Evolutionary conservation across 1,140 invertebrate species (phyloP), one percentile per base, ranked within the genome.

Genomic region (Eupeodes corollae): DNA sequence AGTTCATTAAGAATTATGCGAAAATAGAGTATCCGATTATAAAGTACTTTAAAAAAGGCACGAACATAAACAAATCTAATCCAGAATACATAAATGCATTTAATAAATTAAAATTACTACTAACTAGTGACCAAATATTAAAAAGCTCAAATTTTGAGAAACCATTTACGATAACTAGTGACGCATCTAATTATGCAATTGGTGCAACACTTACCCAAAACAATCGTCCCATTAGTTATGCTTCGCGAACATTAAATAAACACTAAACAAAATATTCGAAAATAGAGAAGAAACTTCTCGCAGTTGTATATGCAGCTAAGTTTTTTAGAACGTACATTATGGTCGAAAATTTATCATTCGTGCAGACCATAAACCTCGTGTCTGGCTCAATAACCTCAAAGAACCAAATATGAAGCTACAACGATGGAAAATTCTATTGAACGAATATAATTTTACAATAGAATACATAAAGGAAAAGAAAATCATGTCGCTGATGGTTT

Each of bases 331-430:
- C 56, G 32, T 79, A 72, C 54, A 46, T 78, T 70, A 67, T 44
- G 70, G 69, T 6, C 56, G 48, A 19, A 57, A 68, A 43, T 76
- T 79, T 48, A 63, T 33, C 11, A 57, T 76, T 0, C 40, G 70
- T 6, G 76, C 73, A 0, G 75, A 79, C 46, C 74, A 76, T 46
- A 56, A 56, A 47, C 66, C 70, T 0, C 55, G 77, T n/a, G 49
- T 49, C 35, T 77, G 69, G 68, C 51, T 78, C 14, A 63, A 65
- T 31, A 61, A 60, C 10, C 55, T 65, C 1, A 75, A 71, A 56
- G 64, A 74, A 41, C 58, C 58, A 0, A 46, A 39, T 8, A 55
- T 51, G 16, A 47, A 52, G 41, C 47, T 68, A 3, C 18, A 56
- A 9, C 15, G 58, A 38, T 68, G 58, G 61, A 32, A 53, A 37